Base-by-base conservation (phyloP, 2,888 invertebrate species). In the Zelleria hepariella region DNA sequence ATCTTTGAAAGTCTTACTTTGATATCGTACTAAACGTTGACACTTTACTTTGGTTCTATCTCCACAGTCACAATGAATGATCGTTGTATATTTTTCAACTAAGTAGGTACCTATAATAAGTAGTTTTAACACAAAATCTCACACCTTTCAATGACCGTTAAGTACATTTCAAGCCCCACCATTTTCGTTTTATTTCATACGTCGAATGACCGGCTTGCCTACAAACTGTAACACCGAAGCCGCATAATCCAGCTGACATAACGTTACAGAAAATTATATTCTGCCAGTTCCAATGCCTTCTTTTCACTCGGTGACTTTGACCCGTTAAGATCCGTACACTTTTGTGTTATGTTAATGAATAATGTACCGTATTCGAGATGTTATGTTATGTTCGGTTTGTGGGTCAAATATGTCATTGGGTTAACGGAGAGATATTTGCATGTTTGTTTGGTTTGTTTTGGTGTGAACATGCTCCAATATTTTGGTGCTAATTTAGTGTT, bases 351-450 rank as follows among this genome's bases (percentile, higher is more conserved):
- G 70, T 71, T 72, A 75, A 76, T 73, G 72, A 71, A 74, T 73
- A 75, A 74, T 78, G 75, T 83, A 84, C 84, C 82, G 84, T 85
- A 84, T 68, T 71, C 69, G 67, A 76, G 74, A 77, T 79, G 76
- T 65, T 67, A 77, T 79, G 76, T 65, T 67, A 66, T 78, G 76
- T 78, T 77, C 78, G 78, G 76, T 78, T 77, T 78, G 78, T 83
- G 70, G 77, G 81, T 72, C 81, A 85, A 78, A 79, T 78, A 80
- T 81, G 80, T 80, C 80, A 81, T 83, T 82, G 77, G 80, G 85
- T 81, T 86, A 85, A 81, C 82, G 81, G 80, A 75, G 72, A 78
- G 66, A 65, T 75, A 75, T 83, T 81, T 79, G 73, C 77, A 76
- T 75, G 73, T 67, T 63, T 67, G 73, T 74, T 78, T 76, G 73